Percentiles rank a stretch among this genome's conserved stretches.
phyloP scores from a whole-genome alignment of 2,113 vertebrate species.

The Petroica traversi region DNA sequence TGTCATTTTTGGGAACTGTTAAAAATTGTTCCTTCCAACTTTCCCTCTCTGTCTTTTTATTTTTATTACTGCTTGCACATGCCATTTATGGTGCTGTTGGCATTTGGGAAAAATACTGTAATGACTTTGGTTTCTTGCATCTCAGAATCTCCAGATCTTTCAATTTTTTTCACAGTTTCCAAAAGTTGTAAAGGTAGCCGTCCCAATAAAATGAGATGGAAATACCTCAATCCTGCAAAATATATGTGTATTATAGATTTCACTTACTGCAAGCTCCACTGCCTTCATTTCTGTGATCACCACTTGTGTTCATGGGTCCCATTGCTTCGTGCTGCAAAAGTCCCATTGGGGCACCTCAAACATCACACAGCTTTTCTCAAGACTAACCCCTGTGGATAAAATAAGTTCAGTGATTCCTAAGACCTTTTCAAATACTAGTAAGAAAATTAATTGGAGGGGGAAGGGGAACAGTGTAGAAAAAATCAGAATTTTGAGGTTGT shows the following conservation, averaged over 20 bases:
- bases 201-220: not conserved
- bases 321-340: not conserved
- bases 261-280: not conserved
- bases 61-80: not conserved
- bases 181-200: not conserved
- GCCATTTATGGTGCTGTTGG: not conserved
- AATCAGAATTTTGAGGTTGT: not conserved
- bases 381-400: not conserved
- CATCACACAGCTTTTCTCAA: not conserved
- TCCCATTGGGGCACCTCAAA: not conserved
- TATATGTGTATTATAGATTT: not conserved
- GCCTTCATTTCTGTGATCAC: not conserved
- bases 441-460: not conserved
- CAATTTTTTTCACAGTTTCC: not conserved
- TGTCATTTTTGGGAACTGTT: not conserved
- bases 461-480: rapidly evolving
- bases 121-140: not conserved
- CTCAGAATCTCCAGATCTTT: not conserved
- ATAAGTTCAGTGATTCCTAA: not conserved
- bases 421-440: not conserved
- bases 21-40: not conserved
- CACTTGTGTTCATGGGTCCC: not conserved
- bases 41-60: not conserved
- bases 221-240: not conserved
- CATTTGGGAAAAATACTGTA: not conserved